Evolutionary conservation across 2,888 invertebrate genomes (phyloP).

Genomic region (Heliconius erato): DNA sequence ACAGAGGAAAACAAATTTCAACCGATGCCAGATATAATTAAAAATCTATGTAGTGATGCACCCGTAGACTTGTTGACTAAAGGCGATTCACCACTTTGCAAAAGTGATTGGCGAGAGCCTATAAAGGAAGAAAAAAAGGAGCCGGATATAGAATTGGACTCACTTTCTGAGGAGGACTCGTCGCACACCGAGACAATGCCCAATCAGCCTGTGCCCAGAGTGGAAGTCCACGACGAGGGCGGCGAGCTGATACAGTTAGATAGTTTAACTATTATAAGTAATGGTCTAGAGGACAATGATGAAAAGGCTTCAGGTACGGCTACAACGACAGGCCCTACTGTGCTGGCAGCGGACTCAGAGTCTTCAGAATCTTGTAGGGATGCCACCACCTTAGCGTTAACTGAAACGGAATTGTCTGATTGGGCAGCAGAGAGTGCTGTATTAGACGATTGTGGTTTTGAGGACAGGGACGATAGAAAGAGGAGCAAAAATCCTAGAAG

Average conservation of each 20-base stretch:
- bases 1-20: slow-evolving; percentile 79
- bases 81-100: slow-evolving; percentile 67
- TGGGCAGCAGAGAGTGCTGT: slow-evolving; percentile 94
- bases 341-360: slow-evolving; percentile 76
- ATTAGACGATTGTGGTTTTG: slow-evolving; percentile 89
- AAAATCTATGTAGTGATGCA: slow-evolving; percentile 74
- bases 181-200: slow-evolving; percentile 75
- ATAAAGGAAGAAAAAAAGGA: slow-evolving; percentile 72
- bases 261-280: slow-evolving; percentile 84
- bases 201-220: slow-evolving; percentile 86
- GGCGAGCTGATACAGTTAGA: slow-evolving; percentile 88
- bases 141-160: slow-evolving; percentile 85
- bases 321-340: slow-evolving; percentile 74
- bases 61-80: slow-evolving; percentile 77
- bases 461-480: slow-evolving; percentile 70
- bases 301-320: slow-evolving; percentile 68
- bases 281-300: slow-evolving; percentile 63
- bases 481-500: slow-evolving; percentile 70
- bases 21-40: slow-evolving; percentile 87
- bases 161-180: slow-evolving; percentile 76
- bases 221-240: slow-evolving; percentile 90
- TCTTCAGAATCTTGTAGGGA: slow-evolving; percentile 90
- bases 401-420: slow-evolving; percentile 95
- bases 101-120: slow-evolving; percentile 79
- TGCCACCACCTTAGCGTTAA: slow-evolving; percentile 89